Evolutionary conservation across 1,140 invertebrate genomes (phyloP).

Genomic region (Microvelia longipes): DNA sequence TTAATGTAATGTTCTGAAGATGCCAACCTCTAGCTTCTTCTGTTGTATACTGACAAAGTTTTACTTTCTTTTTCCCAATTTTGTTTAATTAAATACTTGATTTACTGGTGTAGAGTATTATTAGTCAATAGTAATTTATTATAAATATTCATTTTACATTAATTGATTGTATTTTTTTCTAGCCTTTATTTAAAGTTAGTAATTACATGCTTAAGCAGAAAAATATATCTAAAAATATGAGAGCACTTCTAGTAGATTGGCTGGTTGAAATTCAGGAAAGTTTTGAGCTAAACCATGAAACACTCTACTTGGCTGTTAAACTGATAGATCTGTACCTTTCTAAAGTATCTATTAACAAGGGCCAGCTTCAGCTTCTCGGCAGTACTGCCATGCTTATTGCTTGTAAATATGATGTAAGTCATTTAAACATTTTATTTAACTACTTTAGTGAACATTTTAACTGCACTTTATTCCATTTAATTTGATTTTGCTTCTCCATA

Average conservation of each 20-base stretch:
- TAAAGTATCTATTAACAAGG: conserved; percentile 47
- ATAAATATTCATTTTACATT: too few species aligned
- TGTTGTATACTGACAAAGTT: too few species aligned
- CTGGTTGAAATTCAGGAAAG: conserved; percentile 96
- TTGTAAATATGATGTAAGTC: conserved; percentile 85
- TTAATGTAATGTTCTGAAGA: too few species aligned
- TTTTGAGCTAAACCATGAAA: conserved; percentile 97
- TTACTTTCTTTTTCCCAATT: too few species aligned
- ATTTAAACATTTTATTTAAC: conserved; percentile 3
- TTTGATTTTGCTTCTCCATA: too few species aligned
- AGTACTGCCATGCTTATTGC: conserved; percentile 83
- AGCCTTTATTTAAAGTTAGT: conserved; percentile 24
- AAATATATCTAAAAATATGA: conserved; percentile 51
- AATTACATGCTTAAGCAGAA: conserved; percentile 20
- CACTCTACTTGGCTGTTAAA: conserved; percentile 90
- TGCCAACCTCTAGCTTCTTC: too few species aligned
- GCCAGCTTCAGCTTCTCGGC: conserved; percentile 75
- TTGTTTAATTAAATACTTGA: too few species aligned
- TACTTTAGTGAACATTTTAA: background rate
- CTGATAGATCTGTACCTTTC: conserved; percentile 81
- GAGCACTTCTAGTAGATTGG: conserved; percentile 90
- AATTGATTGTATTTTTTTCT: conserved; percentile 42
- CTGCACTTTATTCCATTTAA: background rate
- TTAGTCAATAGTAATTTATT: too few species aligned
- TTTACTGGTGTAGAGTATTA: too few species aligned